Evolutionary conservation across 2,113 vertebrate genomes (phyloP).

Genomic region (Podilymbus podiceps): DNA sequence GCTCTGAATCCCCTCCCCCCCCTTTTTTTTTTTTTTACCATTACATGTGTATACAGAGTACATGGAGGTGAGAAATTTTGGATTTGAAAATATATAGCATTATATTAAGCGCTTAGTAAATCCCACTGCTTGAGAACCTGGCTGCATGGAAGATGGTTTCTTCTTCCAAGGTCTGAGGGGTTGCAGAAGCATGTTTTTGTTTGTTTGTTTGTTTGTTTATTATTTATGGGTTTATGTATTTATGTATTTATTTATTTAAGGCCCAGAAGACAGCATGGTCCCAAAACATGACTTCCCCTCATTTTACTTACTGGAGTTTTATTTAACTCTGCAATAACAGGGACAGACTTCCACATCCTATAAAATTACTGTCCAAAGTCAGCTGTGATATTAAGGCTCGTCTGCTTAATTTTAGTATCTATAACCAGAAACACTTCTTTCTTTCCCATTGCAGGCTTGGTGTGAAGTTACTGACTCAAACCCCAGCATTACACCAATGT

Average conservation of each 20-base stretch:
- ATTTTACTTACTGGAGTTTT: neutral
- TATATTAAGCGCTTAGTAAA: neutral
- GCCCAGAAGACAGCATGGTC: rapidly evolving
- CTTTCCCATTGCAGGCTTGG: neutral
- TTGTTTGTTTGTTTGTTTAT: neutral
- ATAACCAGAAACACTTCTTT: neutral
- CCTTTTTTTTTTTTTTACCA: neutral
- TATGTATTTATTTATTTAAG: too few species aligned
- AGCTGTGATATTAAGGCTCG: neutral
- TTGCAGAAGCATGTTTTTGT: neutral
- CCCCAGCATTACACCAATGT: too few species aligned
- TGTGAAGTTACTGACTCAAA: neutral
- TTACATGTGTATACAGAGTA: neutral
- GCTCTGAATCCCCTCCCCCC: too few species aligned
- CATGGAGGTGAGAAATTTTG: neutral
- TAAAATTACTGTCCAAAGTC: neutral
- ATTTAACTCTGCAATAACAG: neutral
- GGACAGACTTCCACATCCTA: neutral
- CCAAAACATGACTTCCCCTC: neutral
- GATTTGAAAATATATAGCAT: neutral
- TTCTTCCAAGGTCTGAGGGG: neutral
- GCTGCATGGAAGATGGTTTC: neutral
- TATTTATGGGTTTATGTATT: too few species aligned
- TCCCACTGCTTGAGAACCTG: neutral
- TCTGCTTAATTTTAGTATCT: neutral